Base-by-base conservation (phyloP, 2,888 invertebrate genomes). In the Lordiphosa andalusiaca region DNA sequence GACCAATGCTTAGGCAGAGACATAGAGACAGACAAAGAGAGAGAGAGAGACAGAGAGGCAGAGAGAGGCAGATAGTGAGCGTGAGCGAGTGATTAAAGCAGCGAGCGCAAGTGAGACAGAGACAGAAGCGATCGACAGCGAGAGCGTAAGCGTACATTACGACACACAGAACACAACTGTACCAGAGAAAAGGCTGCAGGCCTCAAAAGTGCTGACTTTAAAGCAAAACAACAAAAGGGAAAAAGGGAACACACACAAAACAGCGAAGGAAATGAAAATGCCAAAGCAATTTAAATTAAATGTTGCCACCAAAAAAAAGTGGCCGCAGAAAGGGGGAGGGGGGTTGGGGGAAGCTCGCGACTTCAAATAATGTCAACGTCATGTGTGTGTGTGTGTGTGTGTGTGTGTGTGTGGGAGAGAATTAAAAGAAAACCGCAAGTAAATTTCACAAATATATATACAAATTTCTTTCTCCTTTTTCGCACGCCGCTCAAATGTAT, bases 231-330 rank as follows among this genome's bases (percentile, higher is more conserved):
- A 16, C 10, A 50, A 42, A 21, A 25, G 44, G 25, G 51, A 55
- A 50, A 42, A 21, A 25, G 44, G 25, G 51, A 55, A 38, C 52
- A 58, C 48, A 54, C 46, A 59, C 47, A 42, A 39, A 48, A 40
- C 58, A 46, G 35, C 50, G 61, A 55, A 47, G 48, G 51, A 9
- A 54, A 62, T 42, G 53, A 46, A 61, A 46, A 49, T 39, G 41
- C 4, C 58, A 74, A 78, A 71, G 70, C 75, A 78, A 76, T 76
- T 76, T 64, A 78, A 82, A 76, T 82, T 71, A 76, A 76, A 58
- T 55, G 67, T 65, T 59, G 64, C 70, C 70, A 55, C 69, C n/a
- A n/a, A 66, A 68, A 73, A 62, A 30, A 42, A 7, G 63, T 62
- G 54, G 62, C 70, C 60, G 70, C 57, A 53, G 49, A 30, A 62